A percentile compares a stretch with the other conserved stretches of the same genome.
Evolutionary conservation across 2,113 vertebrate species (phyloP).

Genomic region (Petaurus breviceps): DNA sequence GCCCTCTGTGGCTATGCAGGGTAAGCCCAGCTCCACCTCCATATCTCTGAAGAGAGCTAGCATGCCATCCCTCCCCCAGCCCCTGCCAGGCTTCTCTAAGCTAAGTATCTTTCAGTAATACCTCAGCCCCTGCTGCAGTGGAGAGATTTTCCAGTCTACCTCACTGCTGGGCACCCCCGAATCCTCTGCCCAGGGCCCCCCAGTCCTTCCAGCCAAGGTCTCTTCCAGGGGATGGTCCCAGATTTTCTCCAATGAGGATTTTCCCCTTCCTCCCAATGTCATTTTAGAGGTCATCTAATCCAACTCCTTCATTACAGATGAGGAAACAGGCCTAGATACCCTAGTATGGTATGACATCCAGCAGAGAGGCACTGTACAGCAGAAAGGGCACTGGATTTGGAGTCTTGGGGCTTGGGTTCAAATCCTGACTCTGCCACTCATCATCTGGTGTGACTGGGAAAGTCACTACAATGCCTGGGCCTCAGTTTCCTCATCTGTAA

Average conservation of each 20-base stretch:
- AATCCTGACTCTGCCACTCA: neutral
- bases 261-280: neutral
- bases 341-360: neutral
- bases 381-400: neutral
- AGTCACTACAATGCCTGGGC: neutral
- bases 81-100: neutral
- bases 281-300: neutral
- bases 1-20: neutral
- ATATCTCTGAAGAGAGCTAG: neutral
- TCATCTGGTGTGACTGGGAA: neutral
- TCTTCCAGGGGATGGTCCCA: too few species aligned
- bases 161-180: neutral
- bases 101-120: neutral
- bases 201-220: neutral
- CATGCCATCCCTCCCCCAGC: rapidly evolving
- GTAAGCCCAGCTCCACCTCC: neutral
- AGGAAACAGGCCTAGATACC: neutral
- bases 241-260: neutral
- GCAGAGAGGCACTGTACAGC: neutral
- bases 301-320: neutral
- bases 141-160: neutral
- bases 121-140: neutral
- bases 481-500: neutral
- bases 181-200: neutral
- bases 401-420: neutral